A percentile compares a stretch with the other conserved stretches of the same genome.
These are phyloP conservation scores for honey bee (Apis mellifera) DNA, from an alignment of 1,140 invertebrate species.

Conservation along the genomic window DNA sequence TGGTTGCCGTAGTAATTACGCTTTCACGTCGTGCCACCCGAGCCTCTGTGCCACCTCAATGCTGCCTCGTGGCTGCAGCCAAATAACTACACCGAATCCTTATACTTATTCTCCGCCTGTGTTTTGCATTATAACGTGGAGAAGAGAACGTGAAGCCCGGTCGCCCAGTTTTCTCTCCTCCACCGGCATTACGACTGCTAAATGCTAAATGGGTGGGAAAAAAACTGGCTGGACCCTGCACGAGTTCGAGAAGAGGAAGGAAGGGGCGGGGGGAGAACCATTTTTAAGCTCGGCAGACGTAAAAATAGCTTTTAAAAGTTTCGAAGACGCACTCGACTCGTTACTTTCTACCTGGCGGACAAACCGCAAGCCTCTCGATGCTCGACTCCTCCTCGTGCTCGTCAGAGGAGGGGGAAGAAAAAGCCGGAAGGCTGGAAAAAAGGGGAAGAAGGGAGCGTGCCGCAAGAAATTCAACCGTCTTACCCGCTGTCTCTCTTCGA, in stretches of 20 bases:
- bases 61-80: conserved; percentile 35
- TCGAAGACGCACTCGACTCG: conserved; percentile 32
- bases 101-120: conserved; percentile 38
- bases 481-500: conserved; percentile 24
- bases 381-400: neutral
- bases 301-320: conserved; percentile 43
- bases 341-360: conserved; percentile 49
- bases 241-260: neutral
- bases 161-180: neutral
- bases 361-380: conserved; percentile 10
- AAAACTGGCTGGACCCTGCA: conserved; percentile 1
- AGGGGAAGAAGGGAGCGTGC: neutral
- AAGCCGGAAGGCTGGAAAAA: conserved; percentile 8
- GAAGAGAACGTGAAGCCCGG: neutral
- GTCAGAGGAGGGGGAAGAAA: neutral
- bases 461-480: conserved; percentile 43
- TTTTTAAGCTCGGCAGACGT: neutral
- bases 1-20: conserved; percentile 68
- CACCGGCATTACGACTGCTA: neutral
- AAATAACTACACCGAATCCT: conserved; percentile 49
- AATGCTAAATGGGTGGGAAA: conserved; percentile 9
- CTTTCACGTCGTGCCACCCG: conserved; percentile 61
- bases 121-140: conserved; percentile 30
- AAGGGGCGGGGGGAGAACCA: neutral
- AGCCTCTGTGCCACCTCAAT: conserved; percentile 38